phyloP scores from a whole-genome alignment of 2,113 vertebrate species.

The Eleginops maclovinus region DNA sequence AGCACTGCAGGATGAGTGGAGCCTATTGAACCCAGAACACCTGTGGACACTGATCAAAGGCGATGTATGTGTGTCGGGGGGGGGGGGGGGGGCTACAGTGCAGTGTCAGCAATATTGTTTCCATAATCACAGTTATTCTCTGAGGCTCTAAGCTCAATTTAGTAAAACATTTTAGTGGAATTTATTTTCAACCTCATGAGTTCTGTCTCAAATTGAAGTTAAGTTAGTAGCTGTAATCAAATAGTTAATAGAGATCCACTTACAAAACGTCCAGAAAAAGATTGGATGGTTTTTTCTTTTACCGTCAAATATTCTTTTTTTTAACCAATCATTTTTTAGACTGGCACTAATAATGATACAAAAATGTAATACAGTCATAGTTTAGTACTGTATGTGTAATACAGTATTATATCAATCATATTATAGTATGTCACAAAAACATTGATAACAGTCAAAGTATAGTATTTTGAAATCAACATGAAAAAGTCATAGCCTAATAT shows the following conservation, averaged over 20 bases:
- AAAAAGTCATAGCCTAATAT: too few species aligned
- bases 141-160: conserved; percentile 13
- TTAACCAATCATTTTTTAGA: not conserved
- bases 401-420: too few species aligned
- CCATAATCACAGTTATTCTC: conserved; percentile 3
- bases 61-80: not conserved
- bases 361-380: too few species aligned
- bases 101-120: conserved; percentile 20
- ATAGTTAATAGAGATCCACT: not conserved
- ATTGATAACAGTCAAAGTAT: too few species aligned
- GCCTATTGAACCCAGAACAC: conserved; percentile 50
- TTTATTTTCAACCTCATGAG: not conserved
- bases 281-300: too few species aligned
- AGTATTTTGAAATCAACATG: too few species aligned
- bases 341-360: not conserved
- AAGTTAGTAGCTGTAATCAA: not conserved
- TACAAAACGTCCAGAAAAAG: not conserved
- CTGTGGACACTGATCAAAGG: conserved; percentile 59
- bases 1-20: conserved; percentile 46
- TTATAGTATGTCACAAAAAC: too few species aligned
- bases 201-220: not conserved
- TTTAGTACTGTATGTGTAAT: too few species aligned
- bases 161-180: not conserved
- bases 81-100: too few species aligned
- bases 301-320: not conserved